Base-by-base conservation (phyloP, 2,888 invertebrate species). In the Augochlorella aurata region DNA sequence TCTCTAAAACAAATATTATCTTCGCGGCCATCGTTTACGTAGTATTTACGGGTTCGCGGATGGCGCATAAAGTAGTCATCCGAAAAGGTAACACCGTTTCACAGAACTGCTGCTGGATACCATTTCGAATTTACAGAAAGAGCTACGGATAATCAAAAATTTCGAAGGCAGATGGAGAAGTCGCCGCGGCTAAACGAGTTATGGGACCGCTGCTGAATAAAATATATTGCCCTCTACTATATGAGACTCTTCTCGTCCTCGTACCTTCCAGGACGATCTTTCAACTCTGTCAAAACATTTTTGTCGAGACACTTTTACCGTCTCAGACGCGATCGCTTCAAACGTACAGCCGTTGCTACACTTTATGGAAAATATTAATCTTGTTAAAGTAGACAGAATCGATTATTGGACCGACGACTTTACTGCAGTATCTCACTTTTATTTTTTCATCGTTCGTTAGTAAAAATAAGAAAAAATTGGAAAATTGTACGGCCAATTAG, bases 121-220 rank as follows among this genome's bases (percentile, higher is more conserved):
- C 8, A 3, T 29, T 61, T 18, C n/a, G 38, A 73, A 73, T 49
- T 73, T 61, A 1, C n/a, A 63, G 63, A 49, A 49, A 16, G 29
- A n/a, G 14, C 21, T 21, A 5, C 14, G 58, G 16, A 44, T 21
- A 14, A 52, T 68, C 29, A 54, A 78, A 72, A 74, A 58, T 69
- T 69, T 69, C 29, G 29, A 2, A 18, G 54, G 2, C 54, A 47
- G 47, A 61, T 3, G 52, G 24, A 38, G 38, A 63, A 63, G 47
- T 61, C 50, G 24, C 5, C 63, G n/a, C 14, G 21, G 12, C 38
- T 63, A 74, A 76, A 65, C 72, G 65, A 82, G 69, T 69, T 79
- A 76, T 54, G 58, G 63, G 63, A 9, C 29, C 18, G 65, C 63
- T 18, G 44, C 9, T 67, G 54, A 66, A 74, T 77, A 74, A 74